Evolutionary conservation across 1,140 invertebrate species (phyloP), one percentile per base, ranked within the genome.

Genomic region (Zaprionus lachaisei): DNA sequence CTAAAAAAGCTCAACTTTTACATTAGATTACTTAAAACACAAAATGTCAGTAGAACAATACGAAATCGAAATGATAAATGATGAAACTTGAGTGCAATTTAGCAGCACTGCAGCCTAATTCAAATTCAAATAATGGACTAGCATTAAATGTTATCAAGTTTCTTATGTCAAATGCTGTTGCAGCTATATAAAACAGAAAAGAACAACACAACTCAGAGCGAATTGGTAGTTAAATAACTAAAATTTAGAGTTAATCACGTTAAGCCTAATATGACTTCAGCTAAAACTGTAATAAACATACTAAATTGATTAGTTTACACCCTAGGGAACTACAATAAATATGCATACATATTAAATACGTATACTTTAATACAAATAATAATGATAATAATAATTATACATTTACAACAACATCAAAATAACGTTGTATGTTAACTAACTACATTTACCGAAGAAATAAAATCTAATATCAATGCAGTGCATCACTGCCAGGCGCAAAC

Each of bases 1-100:
- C 84, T 81, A 92, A 87, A 87, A 91, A 89, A 91, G 80, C 83
- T 83, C 91, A 92, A 91, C 80, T 92, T 82, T 85, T 92, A 81
- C 91, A 91, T 83, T 92, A 92, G 82, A 44, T 87, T 86, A 77
- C 62, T 64, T 41, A 61, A 37, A 49, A 38, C 17, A 62, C n/a
- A 55, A 44, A 62, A 54, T 37, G 26, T 14, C 5, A 26, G 7
- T 47, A 47, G 41, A 47, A 47, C n/a, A 47, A 68, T 11, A 51
- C 24, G 41, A 20, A 28, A 26, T 17, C 12, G 34, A 67, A 14
- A 44, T 41, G 61, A 44, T 28, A 41, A 37, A 63, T 34, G 26
- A 41, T 63, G 37, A 69, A 68, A 69, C 49, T 67, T 62, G 68
- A 77, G 79, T 80, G 61, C 61, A 76, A 76, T 76, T 76, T 55